Percentiles rank a stretch among this genome's conserved stretches.
Conservation (phyloP, 2,797 vertebrate species). For the Oceanodroma leucorhoa region DNA sequence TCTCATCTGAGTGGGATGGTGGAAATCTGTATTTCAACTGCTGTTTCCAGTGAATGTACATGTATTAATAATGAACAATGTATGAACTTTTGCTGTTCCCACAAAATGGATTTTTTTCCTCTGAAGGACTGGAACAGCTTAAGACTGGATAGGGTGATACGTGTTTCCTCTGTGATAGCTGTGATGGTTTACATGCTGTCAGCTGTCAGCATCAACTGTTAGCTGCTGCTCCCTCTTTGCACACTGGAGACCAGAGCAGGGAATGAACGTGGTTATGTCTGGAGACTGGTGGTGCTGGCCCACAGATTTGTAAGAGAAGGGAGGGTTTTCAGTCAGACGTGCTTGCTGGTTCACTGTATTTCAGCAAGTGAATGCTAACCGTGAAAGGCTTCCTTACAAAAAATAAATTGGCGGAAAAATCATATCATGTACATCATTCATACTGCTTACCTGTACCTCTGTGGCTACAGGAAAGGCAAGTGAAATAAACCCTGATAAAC, state of each 20-base stretch:
- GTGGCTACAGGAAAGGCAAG: neutral
- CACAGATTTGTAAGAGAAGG: neutral
- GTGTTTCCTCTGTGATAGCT: neutral
- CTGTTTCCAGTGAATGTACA: neutral
- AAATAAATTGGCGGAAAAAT: neutral
- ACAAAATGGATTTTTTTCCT: accelerated
- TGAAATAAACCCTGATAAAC: neutral
- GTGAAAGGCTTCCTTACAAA: neutral
- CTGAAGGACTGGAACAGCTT: neutral
- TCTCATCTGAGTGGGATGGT: neutral
- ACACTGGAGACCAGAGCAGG: neutral
- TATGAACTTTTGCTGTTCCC: neutral
- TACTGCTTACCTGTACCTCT: neutral
- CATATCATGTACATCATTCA: neutral
- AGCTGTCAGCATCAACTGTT: neutral
- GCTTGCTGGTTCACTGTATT: neutral
- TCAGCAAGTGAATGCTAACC: neutral
- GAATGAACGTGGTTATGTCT: accelerated
- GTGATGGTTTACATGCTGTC: neutral
- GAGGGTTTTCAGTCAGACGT: neutral
- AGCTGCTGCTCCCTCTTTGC: neutral
- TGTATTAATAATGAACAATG: neutral
- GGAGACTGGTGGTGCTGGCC: neutral
- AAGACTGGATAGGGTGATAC: neutral
- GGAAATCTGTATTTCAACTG: neutral